A percentile compares a stretch with the other conserved stretches of the same genome.
Evolutionary conservation across 2,113 vertebrate species (phyloP).

Genomic region (Falcunculus frontatus): DNA sequence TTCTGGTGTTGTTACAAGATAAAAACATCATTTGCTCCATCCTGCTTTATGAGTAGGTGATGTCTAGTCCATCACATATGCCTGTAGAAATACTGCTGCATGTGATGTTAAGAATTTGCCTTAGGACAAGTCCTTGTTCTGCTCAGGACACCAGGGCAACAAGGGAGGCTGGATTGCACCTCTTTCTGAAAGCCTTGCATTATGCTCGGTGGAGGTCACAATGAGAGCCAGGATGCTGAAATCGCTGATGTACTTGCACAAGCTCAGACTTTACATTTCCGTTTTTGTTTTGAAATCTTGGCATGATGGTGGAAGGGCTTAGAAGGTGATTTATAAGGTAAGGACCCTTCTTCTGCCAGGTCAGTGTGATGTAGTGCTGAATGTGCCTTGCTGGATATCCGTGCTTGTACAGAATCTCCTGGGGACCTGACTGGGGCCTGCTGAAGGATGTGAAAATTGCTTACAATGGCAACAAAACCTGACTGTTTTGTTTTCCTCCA

Average conservation of each 20-base stretch:
- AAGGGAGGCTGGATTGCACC: neutral
- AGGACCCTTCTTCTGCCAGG: neutral
- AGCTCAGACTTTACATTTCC: neutral
- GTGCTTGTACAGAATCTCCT: neutral
- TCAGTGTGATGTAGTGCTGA: neutral
- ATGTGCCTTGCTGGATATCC: neutral
- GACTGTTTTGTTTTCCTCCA: neutral
- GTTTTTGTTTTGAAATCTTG: neutral
- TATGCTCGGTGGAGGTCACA: neutral
- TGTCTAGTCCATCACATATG: neutral
- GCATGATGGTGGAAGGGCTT: neutral
- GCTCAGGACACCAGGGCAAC: neutral
- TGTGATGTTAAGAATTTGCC: neutral
- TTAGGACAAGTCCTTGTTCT: neutral
- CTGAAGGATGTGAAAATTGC: neutral
- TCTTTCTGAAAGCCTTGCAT: neutral
- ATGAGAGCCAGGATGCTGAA: neutral
- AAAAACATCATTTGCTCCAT: neutral
- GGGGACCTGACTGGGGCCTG: neutral
- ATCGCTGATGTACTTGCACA: neutral
- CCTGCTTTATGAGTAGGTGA: neutral
- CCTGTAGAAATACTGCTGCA: neutral
- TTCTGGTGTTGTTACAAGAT: neutral
- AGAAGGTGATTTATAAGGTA: neutral
- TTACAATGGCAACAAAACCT: neutral